Evolutionary conservation across 2,888 invertebrate species (phyloP).

Genomic region (Plutella xylostella): DNA sequence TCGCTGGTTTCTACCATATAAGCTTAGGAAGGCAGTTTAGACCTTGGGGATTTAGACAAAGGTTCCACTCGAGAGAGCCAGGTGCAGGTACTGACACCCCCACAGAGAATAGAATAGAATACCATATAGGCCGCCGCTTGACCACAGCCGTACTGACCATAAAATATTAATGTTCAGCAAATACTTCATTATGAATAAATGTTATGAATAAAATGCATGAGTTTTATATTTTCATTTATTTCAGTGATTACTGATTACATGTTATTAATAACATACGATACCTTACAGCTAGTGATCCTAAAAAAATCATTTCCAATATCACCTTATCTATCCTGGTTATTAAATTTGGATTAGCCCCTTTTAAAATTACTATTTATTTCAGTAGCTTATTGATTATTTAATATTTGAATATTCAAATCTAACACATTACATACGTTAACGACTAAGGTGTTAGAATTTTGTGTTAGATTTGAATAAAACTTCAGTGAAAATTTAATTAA

Average conservation of each 20-base stretch:
- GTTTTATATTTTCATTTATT: conserved; percentile 59
- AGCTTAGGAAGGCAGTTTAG: no score
- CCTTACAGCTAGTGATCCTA: conserved; percentile 64
- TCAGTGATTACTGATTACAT: conserved; percentile 69
- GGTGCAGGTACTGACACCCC: no score
- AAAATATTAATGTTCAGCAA: no score
- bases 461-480: not conserved
- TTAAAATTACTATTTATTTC: conserved; percentile 53
- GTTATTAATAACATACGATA: conserved; percentile 66
- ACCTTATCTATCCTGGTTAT: conserved; percentile 56
- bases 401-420: not conserved
- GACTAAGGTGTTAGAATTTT: not conserved
- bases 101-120: no score
- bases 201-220: no score
- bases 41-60: no score
- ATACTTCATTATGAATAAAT: no score
- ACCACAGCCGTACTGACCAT: no score
- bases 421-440: not conserved
- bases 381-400: conserved; percentile 27
- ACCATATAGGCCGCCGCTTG: no score
- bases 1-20: no score
- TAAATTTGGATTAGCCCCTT: conserved; percentile 61
- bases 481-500: not conserved
- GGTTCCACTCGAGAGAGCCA: no score
- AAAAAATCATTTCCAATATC: conserved; percentile 70